phyloP scores from a whole-genome alignment of 2,888 invertebrate genomes.

The Nipponacmea schrenckii region DNA sequence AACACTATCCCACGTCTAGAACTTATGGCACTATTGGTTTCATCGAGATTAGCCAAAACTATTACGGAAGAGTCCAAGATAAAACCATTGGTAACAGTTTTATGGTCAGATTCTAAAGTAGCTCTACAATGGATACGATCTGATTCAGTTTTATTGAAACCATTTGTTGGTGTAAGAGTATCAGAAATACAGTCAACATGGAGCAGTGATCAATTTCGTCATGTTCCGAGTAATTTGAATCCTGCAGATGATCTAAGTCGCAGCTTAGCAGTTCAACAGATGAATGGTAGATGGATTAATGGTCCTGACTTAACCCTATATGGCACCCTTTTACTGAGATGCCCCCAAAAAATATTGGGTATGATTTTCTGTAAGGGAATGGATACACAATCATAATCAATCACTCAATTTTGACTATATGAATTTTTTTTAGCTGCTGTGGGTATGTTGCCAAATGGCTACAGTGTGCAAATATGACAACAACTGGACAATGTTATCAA shows the following conservation, averaged over 20 bases:
- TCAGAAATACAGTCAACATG: constrained; percentile 16
- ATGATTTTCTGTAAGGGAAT: too few species aligned
- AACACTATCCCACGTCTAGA: constrained; percentile 9
- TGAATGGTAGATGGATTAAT: constrained; percentile 16
- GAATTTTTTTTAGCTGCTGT: too few species aligned
- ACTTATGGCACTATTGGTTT: constrained; percentile 13
- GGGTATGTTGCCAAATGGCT: too few species aligned
- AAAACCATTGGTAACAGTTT: not conserved
- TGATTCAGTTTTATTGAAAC: constrained; percentile 12
- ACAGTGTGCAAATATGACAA: too few species aligned
- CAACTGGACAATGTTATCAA: too few species aligned
- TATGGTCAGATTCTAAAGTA: constrained; percentile 3
- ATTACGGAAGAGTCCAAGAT: not conserved
- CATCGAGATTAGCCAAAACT: constrained; percentile 16
- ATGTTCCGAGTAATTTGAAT: constrained; percentile 11
- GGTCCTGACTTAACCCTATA: constrained; percentile 22
- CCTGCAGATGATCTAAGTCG: constrained; percentile 22
- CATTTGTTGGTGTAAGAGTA: constrained; percentile 19
- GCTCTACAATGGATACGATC: constrained; percentile 18
- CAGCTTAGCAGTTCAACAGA: constrained; percentile 9
- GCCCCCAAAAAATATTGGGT: too few species aligned
- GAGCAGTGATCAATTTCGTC: not conserved
- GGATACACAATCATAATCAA: too few species aligned
- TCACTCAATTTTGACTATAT: too few species aligned
- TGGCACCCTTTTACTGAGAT: too few species aligned